Evolutionary conservation across 2,797 vertebrate species (phyloP).

Genomic region (Merluccius polli): DNA sequence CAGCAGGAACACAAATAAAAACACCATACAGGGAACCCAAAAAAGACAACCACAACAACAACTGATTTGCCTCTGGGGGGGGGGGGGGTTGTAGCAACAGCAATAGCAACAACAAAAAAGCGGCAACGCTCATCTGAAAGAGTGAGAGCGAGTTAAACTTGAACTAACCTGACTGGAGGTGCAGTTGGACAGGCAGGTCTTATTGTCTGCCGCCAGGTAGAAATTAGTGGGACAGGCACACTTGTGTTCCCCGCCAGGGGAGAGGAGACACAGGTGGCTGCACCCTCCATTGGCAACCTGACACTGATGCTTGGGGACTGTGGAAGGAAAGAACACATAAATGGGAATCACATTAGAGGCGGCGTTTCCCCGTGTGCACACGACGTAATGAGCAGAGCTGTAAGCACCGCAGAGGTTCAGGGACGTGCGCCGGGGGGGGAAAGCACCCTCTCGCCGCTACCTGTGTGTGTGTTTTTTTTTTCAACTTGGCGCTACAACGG

Average conservation of each 20-base stretch:
- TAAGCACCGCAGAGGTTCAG: not conserved
- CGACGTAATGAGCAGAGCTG: not conserved
- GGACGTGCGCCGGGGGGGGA: too few relatives aligned
- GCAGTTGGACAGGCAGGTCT: constrained; percentile 95
- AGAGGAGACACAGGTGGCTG: constrained; percentile 95
- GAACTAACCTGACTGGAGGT: constrained; percentile 91
- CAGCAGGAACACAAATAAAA: constrained; percentile 12
- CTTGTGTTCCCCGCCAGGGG: constrained; percentile 82
- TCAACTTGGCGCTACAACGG: not conserved
- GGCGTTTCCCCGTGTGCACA: not conserved
- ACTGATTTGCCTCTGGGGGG: constrained; percentile 14
- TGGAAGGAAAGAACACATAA: constrained; percentile 6
- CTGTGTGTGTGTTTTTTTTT: not conserved
- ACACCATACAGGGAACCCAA: constrained; percentile 14
- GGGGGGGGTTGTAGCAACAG: constrained; percentile 13
- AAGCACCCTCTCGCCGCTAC: not conserved
- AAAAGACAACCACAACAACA: not conserved
- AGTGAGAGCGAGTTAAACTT: not conserved
- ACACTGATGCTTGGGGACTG: constrained; percentile 93
- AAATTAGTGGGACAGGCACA: constrained; percentile 98
- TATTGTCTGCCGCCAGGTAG: constrained; percentile 92
- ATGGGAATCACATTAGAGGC: constrained; percentile 25
- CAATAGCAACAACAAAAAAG: constrained; percentile 12
- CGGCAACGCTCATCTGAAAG: not conserved
- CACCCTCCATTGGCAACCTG: constrained; percentile 92